phyloP scores from a whole-genome alignment of 2,113 vertebrate genomes.

The Reinhardtius hippoglossoides region DNA sequence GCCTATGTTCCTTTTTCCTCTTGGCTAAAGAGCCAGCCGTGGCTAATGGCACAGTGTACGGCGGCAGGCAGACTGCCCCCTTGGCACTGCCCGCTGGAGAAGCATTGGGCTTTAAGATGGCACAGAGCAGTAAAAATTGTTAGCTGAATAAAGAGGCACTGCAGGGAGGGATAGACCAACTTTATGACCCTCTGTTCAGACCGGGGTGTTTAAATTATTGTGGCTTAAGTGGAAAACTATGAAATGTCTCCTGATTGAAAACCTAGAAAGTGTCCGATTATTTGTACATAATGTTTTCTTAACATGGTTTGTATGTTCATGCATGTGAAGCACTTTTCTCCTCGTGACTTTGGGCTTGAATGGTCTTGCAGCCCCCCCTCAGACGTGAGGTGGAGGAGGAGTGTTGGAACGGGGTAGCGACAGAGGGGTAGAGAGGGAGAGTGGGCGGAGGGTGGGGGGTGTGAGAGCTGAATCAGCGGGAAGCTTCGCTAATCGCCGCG shows the following conservation, averaged over 20 bases:
- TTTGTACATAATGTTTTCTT: not conserved
- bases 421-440: conserved; percentile 58
- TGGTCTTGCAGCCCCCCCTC: conserved; percentile 51
- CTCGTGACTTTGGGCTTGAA: conserved; percentile 61
- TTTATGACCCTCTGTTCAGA: conserved; percentile 64
- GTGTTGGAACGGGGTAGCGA: conserved; percentile 69
- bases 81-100: conserved; percentile 69
- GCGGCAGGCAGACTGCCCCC: conserved; percentile 73
- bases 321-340: conserved; percentile 15
- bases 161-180: conserved; percentile 61
- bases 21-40: conserved; percentile 75
- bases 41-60: conserved; percentile 70
- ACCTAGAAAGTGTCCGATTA: conserved; percentile 5
- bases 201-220: conserved; percentile 52
- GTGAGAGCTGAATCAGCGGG: conserved; percentile 87
- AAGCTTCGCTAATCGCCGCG: conserved; percentile 85
- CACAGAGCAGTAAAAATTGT: conserved; percentile 76
- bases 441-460: conserved; percentile 22
- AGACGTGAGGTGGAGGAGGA: conserved; percentile 54
- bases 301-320: conserved; percentile 14
- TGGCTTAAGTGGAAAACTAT: conserved; percentile 53
- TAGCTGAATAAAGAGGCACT: conserved; percentile 71
- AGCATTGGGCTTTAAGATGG: conserved; percentile 70
- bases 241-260: conserved; percentile 48
- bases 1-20: conserved; percentile 65